Percentiles rank a stretch among this genome's conserved stretches.
Evolutionary conservation across 2,113 vertebrate species (phyloP).

Genomic region (Grus americana): DNA sequence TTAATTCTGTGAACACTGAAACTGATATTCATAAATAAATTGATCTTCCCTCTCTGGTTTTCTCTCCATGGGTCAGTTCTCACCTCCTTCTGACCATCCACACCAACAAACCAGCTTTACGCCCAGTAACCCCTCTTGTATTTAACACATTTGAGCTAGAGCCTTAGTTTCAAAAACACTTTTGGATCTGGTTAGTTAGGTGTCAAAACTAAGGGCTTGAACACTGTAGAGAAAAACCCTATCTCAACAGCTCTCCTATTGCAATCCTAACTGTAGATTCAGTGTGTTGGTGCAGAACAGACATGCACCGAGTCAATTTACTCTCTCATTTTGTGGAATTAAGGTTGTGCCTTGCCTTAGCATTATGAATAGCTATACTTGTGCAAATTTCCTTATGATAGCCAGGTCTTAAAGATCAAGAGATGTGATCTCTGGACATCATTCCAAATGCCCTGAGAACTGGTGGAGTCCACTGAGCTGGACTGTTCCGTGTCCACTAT

Average conservation of each 20-base stretch:
- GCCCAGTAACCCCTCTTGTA: neutral
- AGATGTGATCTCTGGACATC: neutral
- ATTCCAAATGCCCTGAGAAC: neutral
- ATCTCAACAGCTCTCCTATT: neutral
- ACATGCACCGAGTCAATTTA: neutral
- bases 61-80: neutral
- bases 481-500: neutral
- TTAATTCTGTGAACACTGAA: neutral
- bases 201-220: neutral
- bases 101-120: neutral
- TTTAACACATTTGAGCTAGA: neutral
- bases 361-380: neutral
- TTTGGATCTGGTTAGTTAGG: neutral
- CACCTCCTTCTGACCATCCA: neutral
- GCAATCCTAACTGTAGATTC: neutral
- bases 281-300: neutral
- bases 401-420: neutral
- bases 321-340: neutral
- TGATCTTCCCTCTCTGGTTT: neutral
- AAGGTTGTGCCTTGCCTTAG: neutral
- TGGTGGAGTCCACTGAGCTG: neutral
- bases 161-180: neutral
- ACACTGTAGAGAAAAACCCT: neutral
- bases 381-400: neutral
- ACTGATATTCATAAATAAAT: conserved; percentile 4